Percentiles rank a stretch among this genome's conserved stretches.
phyloP scores from a whole-genome alignment of 2,797 vertebrate species.

The Peromyscus nudipes region DNA sequence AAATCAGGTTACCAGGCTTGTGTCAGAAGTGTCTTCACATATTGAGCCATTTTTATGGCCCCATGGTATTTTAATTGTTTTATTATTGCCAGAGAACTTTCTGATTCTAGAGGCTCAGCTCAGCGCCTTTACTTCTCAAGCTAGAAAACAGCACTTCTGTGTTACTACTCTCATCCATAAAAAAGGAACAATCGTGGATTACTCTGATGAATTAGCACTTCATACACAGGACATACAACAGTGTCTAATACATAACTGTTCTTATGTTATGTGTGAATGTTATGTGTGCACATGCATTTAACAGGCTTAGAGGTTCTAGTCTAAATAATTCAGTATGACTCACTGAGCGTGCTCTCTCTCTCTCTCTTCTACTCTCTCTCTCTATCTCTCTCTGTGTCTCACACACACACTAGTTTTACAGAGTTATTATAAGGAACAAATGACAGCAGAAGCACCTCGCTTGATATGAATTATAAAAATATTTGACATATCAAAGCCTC shows the following conservation, averaged over 20 bases:
- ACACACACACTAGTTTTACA: neutral
- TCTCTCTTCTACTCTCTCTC: neutral
- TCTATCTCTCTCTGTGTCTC: neutral
- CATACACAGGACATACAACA: neutral
- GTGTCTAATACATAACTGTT: neutral
- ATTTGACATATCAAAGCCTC: constrained; percentile 1
- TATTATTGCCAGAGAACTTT: neutral
- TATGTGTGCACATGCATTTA: neutral
- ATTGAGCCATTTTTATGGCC: neutral
- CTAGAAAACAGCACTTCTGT: neutral
- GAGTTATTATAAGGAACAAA: neutral
- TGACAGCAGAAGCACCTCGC: neutral
- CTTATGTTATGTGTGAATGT: neutral
- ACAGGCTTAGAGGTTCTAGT: neutral
- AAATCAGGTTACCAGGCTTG: neutral
- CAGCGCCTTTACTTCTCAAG: neutral
- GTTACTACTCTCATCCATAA: neutral
- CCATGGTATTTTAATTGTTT: constrained; percentile 20
- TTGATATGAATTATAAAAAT: constrained; percentile 40
- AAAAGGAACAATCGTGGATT: neutral
- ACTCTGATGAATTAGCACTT: neutral
- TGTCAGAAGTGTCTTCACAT: neutral
- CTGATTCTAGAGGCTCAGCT: neutral
- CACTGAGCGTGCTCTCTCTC: neutral
- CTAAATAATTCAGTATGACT: neutral